phyloP scores from a whole-genome alignment of 2,797 vertebrate species.

The Emys orbicularis region DNA sequence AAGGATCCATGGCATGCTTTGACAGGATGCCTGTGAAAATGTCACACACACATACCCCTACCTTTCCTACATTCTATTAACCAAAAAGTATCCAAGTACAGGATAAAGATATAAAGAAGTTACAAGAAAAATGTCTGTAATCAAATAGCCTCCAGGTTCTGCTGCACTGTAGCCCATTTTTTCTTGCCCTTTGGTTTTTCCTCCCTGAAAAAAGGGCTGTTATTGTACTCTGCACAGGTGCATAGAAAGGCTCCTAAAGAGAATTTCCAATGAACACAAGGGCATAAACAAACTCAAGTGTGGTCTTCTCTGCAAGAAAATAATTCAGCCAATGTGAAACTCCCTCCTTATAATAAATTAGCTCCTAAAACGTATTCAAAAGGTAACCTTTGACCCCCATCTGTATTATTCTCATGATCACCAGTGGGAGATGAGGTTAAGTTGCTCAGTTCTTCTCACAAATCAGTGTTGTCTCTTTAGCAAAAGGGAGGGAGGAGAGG shows the following conservation, averaged over 20 bases:
- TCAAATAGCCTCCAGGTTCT: slow-evolving; percentile 60
- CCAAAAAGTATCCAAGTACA: slow-evolving; percentile 42
- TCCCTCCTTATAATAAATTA: slow-evolving; percentile 78
- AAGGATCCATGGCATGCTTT: not conserved
- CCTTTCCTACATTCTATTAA: not conserved
- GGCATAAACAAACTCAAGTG: slow-evolving; percentile 78
- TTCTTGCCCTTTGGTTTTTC: slow-evolving; percentile 33
- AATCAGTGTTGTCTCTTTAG: slow-evolving; percentile 72
- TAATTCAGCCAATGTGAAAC: slow-evolving; percentile 77
- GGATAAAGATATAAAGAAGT: not conserved
- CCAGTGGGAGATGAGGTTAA: slow-evolving; percentile 75
- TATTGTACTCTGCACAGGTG: slow-evolving; percentile 72
- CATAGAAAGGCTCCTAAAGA: slow-evolving; percentile 69
- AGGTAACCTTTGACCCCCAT: slow-evolving; percentile 64
- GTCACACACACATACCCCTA: not conserved
- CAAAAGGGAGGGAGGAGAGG: slow-evolving; percentile 50
- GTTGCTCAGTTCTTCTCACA: slow-evolving; percentile 78
- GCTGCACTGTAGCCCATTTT: slow-evolving; percentile 41
- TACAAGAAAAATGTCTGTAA: slow-evolving; percentile 42
- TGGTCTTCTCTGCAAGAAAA: slow-evolving; percentile 76
- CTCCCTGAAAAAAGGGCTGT: slow-evolving; percentile 50
- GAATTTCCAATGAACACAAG: slow-evolving; percentile 73
- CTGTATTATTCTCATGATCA: slow-evolving; percentile 75
- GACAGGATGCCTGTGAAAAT: not conserved
- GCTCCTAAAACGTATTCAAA: slow-evolving; percentile 77